Evolutionary conservation across 1,140 invertebrate species (phyloP).

Genomic region (Aricia agestis): DNA sequence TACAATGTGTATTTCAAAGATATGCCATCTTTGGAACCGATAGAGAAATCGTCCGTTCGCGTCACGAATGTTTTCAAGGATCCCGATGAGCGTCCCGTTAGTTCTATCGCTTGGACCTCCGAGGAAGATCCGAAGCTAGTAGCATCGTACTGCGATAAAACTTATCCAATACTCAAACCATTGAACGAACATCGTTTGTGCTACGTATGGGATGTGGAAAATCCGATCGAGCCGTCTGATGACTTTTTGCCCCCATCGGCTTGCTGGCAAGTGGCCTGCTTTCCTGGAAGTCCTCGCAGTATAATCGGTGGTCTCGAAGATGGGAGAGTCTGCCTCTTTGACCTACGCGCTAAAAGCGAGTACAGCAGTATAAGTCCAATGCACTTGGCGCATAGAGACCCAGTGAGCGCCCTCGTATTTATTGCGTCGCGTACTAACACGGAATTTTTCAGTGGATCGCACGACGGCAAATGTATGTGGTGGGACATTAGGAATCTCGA

Average conservation of each 20-base stretch:
- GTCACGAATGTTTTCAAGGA: conserved; percentile 86
- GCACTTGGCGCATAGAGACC: conserved; percentile 83
- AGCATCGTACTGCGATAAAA: conserved; percentile 83
- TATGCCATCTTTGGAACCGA: conserved; percentile 76
- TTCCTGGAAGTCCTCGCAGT: conserved; percentile 86
- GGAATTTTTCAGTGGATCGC: conserved; percentile 91
- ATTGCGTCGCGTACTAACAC: conserved; percentile 85
- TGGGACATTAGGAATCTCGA: conserved; percentile 90
- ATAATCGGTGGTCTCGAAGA: conserved; percentile 87
- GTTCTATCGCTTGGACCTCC: conserved; percentile 88
- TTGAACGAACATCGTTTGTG: conserved; percentile 77
- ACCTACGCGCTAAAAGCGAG: conserved; percentile 79
- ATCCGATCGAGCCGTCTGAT: conserved; percentile 84
- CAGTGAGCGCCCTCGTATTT: conserved; percentile 82
- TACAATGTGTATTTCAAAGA: conserved; percentile 92
- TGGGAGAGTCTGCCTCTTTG: conserved; percentile 88
- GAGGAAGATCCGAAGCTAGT: conserved; percentile 85
- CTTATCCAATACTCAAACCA: conserved; percentile 78
- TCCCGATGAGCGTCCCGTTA: conserved; percentile 78
- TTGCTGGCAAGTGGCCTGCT: conserved; percentile 86
- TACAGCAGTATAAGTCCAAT: conserved; percentile 71
- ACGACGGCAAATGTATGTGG: conserved; percentile 87
- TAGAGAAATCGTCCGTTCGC: conserved; percentile 81
- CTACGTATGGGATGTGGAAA: conserved; percentile 88
- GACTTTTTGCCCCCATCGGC: conserved; percentile 80